Base-by-base conservation (phyloP, 2,113 vertebrate genomes). In the Gavia stellata region DNA sequence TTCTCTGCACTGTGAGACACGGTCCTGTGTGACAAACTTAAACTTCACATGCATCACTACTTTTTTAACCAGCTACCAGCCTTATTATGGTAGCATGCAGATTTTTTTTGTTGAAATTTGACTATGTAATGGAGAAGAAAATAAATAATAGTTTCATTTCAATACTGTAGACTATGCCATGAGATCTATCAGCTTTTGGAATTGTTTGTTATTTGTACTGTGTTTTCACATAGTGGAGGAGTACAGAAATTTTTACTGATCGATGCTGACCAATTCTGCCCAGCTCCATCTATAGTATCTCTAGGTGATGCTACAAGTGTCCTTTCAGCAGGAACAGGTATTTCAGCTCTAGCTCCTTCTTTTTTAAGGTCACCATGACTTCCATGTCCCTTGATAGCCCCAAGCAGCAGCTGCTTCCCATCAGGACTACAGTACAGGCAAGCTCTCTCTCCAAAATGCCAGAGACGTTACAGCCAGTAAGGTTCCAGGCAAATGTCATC, bases 321-420 rank as follows among this genome's bases (percentile, higher is more conserved):
- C 14, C 14, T 65, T 66, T 78, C 55, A 78, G 21, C 8, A 61
- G 36, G 14, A 77, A 44, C 31, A 65, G 1, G 4, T 58, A 70
- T n/a, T 73, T 85, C 68, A 79, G 25, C 31, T 62, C 68, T 58
- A 62, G 45, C 18, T 40, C 40, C 13, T 66, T 52, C 45, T 66
- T 17, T 17, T 70, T 68, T 6, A 29, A 55, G 65, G 31, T 20
- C 33, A 34, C 17, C 0, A 0, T 61, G 40, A 13, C 17, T 45
- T n/a, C 4, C 16, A 17, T 4, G 29, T n/a, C 11, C n/a, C 33
- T 24, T 52, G 49, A 38, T 3, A 66, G n/a, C 19, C 29, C 34
- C 59, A n/a, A 14, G 20, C 0, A 82, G 26, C 23, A 66, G 24
- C 26, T 82, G 44, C 3, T n/a, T 28, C 66, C 16, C 36, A 75